Evolutionary conservation across 2,113 vertebrate genomes (phyloP), one percentile per base, ranked within the genome.

Genomic region (Chaetura pelagica): DNA sequence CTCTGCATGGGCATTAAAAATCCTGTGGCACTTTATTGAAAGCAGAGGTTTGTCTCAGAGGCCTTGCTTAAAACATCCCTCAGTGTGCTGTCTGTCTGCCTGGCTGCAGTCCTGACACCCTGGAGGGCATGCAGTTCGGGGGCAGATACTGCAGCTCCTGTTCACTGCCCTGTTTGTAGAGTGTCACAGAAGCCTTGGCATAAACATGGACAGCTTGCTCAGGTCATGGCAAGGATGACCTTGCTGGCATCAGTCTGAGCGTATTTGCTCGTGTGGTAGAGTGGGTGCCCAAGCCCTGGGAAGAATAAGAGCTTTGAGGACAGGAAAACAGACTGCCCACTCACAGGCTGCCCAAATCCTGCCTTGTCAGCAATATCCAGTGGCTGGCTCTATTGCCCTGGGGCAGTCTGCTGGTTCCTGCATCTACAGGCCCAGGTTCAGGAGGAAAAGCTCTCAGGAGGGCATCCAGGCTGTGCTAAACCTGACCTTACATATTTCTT

Each of bases 21-120:
- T 96, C 80, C 94, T 94, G 92, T 94, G 96, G 95, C 83, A 87
- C 92, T 90, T 92, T 67, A 89, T 75, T 96, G 96, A 96, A 96
- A 97, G 92, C 92, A 90, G 92, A 89, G 92, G 88, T 90, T 97
- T 97, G 96, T 97, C 95, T 95, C 83, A 11, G 86, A 92, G 93
- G 94, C 92, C 88, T 87, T 12, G 61, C 93, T 86, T 95, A 34
- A 90, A 94, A 72, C 88, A 75, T 90, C 84, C 90, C 88, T 87
- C 73, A 58, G 83, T 0, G 0, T 13, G 73, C 85, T 96, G 94
- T 90, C 90, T 92, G 90, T 32, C 80, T 94, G 90, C 92, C 86
- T 0, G 0, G 68, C 90, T 94, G 76, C 90, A 81, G 85, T 38
- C 68, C 86, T 61, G 52, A 87, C 94, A 86, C 80, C 71, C 76